phyloP scores from a whole-genome alignment of 1,140 invertebrate species.

The Limonius californicus region DNA sequence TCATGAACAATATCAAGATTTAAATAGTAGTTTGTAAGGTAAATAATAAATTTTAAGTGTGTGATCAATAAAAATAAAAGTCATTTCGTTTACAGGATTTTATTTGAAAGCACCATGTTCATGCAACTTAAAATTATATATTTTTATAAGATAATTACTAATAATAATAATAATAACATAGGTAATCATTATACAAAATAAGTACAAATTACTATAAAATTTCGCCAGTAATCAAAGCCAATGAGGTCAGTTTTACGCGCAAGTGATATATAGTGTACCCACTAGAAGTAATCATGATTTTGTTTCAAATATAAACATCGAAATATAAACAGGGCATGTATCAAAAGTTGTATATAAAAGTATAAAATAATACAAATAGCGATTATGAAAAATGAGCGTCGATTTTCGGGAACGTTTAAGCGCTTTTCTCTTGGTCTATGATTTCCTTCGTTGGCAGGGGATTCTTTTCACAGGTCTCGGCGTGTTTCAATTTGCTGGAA shows the following conservation, averaged over 20 bases:
- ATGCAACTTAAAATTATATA: constrained; percentile 20
- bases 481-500: constrained; percentile 78
- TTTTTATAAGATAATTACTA: too few species aligned
- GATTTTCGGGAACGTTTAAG: constrained; percentile 25
- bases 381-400: not conserved
- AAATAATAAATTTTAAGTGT: too few species aligned
- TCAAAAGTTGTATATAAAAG: constrained; percentile 22
- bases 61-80: too few species aligned
- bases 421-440: constrained; percentile 66
- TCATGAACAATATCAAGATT: too few species aligned
- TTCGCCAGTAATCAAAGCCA: too few species aligned
- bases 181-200: constrained; percentile 18
- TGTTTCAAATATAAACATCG: constrained; percentile 8
- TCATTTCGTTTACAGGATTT: not conserved
- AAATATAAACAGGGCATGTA: constrained; percentile 3
- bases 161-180: not conserved
- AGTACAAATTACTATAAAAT: constrained; percentile 17
- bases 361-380: constrained; percentile 24
- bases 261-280: too few species aligned
- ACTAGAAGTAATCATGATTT: constrained; percentile 2
- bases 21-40: too few species aligned
- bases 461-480: constrained; percentile 87
- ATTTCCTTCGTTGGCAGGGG: constrained; percentile 75
- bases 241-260: too few species aligned
- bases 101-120: constrained; percentile 18